Percentiles rank a stretch among this genome's conserved stretches.
phyloP scores from a whole-genome alignment of 2,113 vertebrate species.

The Hystrix brachyura region DNA sequence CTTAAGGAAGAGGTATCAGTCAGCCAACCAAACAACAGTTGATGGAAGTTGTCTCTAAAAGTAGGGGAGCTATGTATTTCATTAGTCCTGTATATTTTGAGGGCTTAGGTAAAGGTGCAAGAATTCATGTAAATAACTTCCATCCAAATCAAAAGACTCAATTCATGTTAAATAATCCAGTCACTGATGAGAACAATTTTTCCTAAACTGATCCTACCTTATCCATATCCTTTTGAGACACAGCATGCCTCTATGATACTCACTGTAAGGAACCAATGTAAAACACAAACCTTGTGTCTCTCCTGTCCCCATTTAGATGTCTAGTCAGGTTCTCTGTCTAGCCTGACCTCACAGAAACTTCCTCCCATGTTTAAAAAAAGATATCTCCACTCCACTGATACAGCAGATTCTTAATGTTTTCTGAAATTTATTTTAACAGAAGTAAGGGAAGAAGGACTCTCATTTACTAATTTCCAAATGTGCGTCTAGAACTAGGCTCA shows the following conservation, averaged over 20 bases:
- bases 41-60: slow-evolving; percentile 29
- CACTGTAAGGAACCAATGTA: background rate
- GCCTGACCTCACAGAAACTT: background rate
- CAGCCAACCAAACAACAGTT: background rate
- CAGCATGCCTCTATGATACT: background rate
- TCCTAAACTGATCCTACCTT: background rate
- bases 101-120: slow-evolving; percentile 21
- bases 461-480: background rate
- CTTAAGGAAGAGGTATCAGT: background rate
- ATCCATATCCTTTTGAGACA: background rate
- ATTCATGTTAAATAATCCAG: slow-evolving; percentile 23
- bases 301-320: background rate
- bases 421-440: slow-evolving; percentile 35
- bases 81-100: background rate
- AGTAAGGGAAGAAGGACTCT: background rate
- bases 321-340: background rate
- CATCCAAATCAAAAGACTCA: slow-evolving; percentile 31
- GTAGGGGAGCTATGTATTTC: background rate
- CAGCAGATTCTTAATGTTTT: slow-evolving; percentile 8
- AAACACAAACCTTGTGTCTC: background rate
- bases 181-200: background rate
- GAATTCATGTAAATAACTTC: background rate
- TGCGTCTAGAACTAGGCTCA: background rate
- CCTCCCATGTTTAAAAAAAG: slow-evolving; percentile 13
- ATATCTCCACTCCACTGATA: background rate